Base-by-base conservation (phyloP, 2,888 invertebrate genomes). In the Miltochrista miniata region DNA sequence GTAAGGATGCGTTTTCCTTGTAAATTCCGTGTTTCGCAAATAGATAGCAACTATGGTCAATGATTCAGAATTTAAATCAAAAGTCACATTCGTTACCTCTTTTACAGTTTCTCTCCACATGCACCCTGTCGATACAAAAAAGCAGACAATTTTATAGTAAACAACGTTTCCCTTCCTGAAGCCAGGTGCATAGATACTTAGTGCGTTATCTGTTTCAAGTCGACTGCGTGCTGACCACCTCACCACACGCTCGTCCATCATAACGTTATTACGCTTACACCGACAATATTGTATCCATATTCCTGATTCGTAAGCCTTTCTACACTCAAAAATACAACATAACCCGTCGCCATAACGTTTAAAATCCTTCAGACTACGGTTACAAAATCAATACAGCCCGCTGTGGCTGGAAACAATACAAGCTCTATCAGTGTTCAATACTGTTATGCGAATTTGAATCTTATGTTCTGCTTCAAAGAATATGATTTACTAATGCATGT, bases 211-310 rank as follows among this genome's bases (percentile, higher is more conserved):
- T 40, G 83, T 90, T 91, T 90, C 90, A 71, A 78, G 79, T 82
- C 83, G 79, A 87, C 81, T 90, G 90, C 80, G 71, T 86, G 77
- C 85, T 89, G 90, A 86, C 90, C 89, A 83, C 63, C 68, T 70
- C 70, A 70, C 68, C 60, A 70, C 68, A 31, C 67, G 77, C 73
- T 89, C 90, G 89, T 91, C 84, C 86, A 90, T 91, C 91, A 90
- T 90, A 89, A 86, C 85, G 79, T 79, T 85, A 88, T 86, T 85
- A 79, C 81, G 85, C 88, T 88, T 86, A 90, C 91, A 87, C 81
- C 85, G 79, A 87, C 90, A 90, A 90, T 91, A 91, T 91, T 90
- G 90, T 89, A 72, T 83, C 78, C 81, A 79, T 80, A 81, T 72
- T 72, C 62, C 70, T 62, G 61, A 68, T 69, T 61, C 64, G 66